Conservation (phyloP, 2,797 vertebrate genomes). For the Eremophila alpestris region DNA sequence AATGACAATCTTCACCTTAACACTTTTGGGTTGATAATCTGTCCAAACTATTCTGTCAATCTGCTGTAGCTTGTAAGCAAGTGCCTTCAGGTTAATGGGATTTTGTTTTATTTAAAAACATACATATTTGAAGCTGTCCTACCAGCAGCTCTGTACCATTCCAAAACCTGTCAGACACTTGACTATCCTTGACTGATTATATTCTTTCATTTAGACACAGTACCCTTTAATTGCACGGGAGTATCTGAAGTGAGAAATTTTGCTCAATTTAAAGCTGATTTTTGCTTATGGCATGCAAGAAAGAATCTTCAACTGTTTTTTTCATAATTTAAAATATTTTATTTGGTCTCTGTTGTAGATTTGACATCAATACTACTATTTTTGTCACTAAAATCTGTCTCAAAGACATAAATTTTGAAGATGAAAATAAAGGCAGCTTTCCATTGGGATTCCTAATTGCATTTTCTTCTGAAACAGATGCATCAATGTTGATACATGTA, state of each 20-base stretch:
- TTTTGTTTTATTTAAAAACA: neutral
- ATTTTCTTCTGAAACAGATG: neutral
- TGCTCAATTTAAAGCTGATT: neutral
- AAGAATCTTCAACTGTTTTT: neutral
- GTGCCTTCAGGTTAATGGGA: neutral
- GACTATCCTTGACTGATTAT: neutral
- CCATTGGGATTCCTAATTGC: neutral
- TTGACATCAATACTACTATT: neutral
- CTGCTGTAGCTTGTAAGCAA: neutral
- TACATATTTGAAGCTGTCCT: neutral
- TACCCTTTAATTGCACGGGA: neutral
- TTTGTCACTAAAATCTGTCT: neutral
- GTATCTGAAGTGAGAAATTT: neutral
- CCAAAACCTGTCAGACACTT: neutral
- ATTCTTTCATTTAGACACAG: neutral
- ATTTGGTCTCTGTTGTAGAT: neutral
- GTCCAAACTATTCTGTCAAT: neutral
- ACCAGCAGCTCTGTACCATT: neutral
- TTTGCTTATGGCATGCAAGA: neutral
- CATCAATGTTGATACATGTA: neutral
- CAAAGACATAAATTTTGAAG: neutral
- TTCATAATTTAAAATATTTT: neutral
- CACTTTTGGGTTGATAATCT: neutral
- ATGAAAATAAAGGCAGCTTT: neutral
- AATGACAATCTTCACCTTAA: neutral